A percentile compares a stretch with the other conserved stretches of the same genome.
Conservation (phyloP, 2,888 invertebrate genomes). For the Oligia fasciuncula region DNA sequence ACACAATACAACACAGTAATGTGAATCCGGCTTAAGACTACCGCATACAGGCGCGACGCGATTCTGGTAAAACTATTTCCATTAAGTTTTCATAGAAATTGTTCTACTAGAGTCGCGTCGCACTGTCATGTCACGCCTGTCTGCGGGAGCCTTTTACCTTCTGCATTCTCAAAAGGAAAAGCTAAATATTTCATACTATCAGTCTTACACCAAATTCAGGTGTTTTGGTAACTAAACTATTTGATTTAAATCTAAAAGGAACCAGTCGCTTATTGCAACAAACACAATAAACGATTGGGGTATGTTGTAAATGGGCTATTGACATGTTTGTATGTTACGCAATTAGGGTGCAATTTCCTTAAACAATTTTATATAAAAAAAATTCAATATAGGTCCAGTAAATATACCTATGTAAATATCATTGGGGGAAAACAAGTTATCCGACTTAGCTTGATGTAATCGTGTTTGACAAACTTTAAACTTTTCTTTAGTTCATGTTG, state of each 20-base stretch:
- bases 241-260: background rate
- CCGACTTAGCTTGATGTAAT: background rate
- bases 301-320: background rate
- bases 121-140: background rate
- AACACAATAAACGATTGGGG: background rate
- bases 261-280: background rate
- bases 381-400: background rate
- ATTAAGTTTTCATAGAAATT: too few species aligned
- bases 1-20: background rate
- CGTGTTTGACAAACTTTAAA: background rate
- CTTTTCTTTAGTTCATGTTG: background rate
- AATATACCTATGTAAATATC: background rate
- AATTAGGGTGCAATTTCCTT: background rate
- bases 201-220: conserved; percentile 25
- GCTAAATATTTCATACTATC: conserved; percentile 2
- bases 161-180: background rate
- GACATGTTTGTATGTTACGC: too few species aligned
- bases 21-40: background rate
- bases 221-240: conserved; percentile 3
- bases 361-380: background rate
- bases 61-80: too few species aligned
- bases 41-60: too few species aligned
- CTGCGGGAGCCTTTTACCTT: background rate
- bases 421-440: background rate
- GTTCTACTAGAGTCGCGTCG: background rate